These are phyloP conservation scores for Ispidina lecontei DNA, from an alignment of 2,797 vertebrate genomes.

Conservation along the genomic window DNA sequence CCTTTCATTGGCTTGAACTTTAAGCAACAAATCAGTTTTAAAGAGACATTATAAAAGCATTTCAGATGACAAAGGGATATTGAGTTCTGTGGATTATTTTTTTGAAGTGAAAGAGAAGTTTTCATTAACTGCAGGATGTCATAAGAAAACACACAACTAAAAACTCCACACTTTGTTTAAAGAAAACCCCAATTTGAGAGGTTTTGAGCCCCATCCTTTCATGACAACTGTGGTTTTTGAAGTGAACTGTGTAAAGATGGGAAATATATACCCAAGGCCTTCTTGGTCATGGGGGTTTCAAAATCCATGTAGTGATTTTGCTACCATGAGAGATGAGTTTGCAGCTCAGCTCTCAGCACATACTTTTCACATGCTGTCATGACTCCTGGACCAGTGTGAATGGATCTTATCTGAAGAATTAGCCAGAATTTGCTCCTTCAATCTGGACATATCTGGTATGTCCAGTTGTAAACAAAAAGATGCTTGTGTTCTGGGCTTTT, in stretches of 20 bases:
- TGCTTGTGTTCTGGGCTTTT: not conserved
- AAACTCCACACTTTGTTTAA: not conserved
- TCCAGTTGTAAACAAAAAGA: not conserved
- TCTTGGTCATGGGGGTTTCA: not conserved
- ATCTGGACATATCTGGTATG: slow-evolving; percentile 32
- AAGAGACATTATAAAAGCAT: slow-evolving; percentile 46
- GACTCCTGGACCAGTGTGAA: slow-evolving; percentile 50
- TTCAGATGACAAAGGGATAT: not conserved
- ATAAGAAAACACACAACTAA: slow-evolving; percentile 2
- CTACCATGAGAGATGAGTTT: not conserved
- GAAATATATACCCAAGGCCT: not conserved
- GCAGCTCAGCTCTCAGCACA: not conserved
- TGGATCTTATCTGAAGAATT: slow-evolving; percentile 58
- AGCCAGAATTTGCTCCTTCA: slow-evolving; percentile 25
- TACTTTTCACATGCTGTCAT: slow-evolving; percentile 20
- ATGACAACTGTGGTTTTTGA: not conserved
- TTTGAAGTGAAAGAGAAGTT: slow-evolving; percentile 1
- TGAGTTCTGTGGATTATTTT: not conserved
- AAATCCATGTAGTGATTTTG: not conserved
- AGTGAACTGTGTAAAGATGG: not conserved
- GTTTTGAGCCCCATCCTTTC: not conserved
- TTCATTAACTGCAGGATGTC: not conserved
- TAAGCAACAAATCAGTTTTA: slow-evolving; percentile 60
- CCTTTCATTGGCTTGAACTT: slow-evolving; percentile 68
- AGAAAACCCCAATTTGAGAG: not conserved